phyloP scores from a whole-genome alignment of 64 coral and sea anemone genomes.

The Pachyseris speciosa region DNA sequence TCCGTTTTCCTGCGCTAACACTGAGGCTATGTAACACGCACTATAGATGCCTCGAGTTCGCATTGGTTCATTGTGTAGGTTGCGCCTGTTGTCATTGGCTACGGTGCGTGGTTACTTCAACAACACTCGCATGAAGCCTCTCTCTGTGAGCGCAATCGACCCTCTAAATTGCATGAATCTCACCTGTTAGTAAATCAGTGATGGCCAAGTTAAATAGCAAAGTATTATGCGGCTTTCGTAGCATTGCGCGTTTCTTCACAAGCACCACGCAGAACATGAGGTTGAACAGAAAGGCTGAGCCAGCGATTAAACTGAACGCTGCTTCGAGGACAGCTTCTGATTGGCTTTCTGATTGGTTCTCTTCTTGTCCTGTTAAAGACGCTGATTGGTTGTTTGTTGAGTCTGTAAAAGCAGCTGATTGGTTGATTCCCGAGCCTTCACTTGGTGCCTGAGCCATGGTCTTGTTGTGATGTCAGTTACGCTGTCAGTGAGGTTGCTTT shows the following conservation, averaged over 20 bases:
- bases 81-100: no score
- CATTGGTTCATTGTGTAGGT: no score
- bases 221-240: slow-evolving; percentile 24
- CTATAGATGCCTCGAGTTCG: no score
- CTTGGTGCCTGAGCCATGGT: not conserved
- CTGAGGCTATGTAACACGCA: no score
- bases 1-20: no score
- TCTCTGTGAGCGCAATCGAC: no score
- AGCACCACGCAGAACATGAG: slow-evolving; percentile 26
- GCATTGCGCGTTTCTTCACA: slow-evolving; percentile 7
- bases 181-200: slow-evolving; percentile 36
- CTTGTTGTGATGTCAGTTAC: not conserved
- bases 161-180: not conserved
- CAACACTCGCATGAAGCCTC: no score
- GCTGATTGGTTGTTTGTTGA: not conserved
- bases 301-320: slow-evolving; percentile 11
- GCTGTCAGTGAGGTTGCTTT: not conserved
- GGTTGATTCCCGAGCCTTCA: not conserved
- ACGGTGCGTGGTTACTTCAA: no score
- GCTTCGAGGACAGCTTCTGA: not conserved
- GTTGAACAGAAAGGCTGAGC: slow-evolving; percentile 16
- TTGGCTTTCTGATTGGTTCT: not conserved
- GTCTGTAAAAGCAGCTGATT: not conserved
- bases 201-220: slow-evolving; percentile 29
- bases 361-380: not conserved